These are phyloP conservation scores for Erpornis zantholeuca DNA, from an alignment of 2,113 vertebrate species.

Conservation along the genomic window DNA sequence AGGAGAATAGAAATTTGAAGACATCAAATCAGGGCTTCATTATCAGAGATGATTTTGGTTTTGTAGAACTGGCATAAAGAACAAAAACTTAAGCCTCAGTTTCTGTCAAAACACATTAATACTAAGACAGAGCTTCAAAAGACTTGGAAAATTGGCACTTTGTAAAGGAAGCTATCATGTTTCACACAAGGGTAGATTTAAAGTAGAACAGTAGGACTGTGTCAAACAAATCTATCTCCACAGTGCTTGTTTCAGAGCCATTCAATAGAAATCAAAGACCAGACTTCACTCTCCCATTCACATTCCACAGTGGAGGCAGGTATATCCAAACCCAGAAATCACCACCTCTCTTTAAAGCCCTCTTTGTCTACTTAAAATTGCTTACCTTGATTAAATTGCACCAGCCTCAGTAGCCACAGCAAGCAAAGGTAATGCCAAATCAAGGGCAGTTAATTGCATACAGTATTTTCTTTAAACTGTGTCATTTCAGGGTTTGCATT, in stretches of 20 bases:
- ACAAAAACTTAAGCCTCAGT: neutral
- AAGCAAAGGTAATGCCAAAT: neutral
- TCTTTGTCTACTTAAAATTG: neutral
- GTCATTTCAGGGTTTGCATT: neutral
- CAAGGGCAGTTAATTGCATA: neutral
- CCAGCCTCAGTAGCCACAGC: neutral
- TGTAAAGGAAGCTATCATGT: neutral
- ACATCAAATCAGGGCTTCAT: neutral
- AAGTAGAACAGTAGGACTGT: neutral
- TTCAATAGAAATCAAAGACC: neutral
- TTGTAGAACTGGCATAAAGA: neutral
- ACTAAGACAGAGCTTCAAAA: neutral
- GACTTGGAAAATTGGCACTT: neutral
- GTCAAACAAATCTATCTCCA: neutral
- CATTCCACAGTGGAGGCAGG: neutral
- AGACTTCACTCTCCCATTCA: neutral
- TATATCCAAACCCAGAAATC: neutral
- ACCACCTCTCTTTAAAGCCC: neutral
- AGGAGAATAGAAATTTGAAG: neutral
- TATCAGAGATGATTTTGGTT: neutral
- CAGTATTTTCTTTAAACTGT: neutral
- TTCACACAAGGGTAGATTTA: neutral
- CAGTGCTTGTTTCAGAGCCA: neutral
- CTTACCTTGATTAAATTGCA: neutral
- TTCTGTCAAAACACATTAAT: slow-evolving; percentile 15